Evolutionary conservation across 2,797 vertebrate genomes (phyloP).

Genomic region (Chelidonichthys spinosus): DNA sequence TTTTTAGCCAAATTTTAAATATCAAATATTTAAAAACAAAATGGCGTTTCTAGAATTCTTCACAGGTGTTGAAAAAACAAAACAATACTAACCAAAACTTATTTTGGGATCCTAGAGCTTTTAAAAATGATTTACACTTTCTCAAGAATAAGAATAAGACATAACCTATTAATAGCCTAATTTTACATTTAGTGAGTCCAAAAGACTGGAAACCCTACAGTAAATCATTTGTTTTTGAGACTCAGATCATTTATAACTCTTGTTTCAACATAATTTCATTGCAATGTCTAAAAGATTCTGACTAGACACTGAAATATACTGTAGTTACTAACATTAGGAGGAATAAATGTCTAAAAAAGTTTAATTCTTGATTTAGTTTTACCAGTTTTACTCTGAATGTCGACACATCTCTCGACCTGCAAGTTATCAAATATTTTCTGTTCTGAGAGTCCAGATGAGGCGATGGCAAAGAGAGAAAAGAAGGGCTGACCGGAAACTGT

Average conservation of each 20-base stretch:
- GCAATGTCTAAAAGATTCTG: background rate
- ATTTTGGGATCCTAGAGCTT: background rate
- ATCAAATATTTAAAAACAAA: background rate
- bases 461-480: constrained; percentile 13
- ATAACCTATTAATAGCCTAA: background rate
- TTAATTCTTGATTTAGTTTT: background rate
- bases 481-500: constrained; percentile 68
- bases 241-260: background rate
- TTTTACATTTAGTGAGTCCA: background rate
- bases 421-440: background rate
- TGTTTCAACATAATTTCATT: background rate
- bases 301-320: background rate
- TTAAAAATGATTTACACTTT: background rate
- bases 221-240: too few relatives aligned
- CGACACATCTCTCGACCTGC: constrained; percentile 8
- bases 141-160: background rate
- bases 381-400: background rate
- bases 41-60: too few relatives aligned
- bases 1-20: background rate
- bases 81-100: background rate
- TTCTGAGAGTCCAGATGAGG: constrained; percentile 11
- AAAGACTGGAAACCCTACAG: too few relatives aligned
- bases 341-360: background rate
- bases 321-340: background rate
- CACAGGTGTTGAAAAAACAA: background rate